phyloP scores from a whole-genome alignment of 2,113 vertebrate species.

The Strigops habroptila region DNA sequence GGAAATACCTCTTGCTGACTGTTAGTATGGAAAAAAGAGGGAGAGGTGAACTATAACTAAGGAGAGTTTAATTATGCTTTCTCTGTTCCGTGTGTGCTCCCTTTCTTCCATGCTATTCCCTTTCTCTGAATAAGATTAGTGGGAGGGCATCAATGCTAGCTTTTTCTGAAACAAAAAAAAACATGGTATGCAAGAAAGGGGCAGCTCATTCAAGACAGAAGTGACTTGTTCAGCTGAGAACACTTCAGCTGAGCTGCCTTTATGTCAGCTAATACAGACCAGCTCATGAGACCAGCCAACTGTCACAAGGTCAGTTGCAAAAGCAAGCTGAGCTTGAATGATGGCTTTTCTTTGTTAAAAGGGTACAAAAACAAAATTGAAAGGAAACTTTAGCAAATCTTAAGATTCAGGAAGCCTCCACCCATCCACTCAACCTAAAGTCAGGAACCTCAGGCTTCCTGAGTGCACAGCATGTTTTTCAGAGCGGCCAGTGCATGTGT shows the following conservation, averaged over 20 bases:
- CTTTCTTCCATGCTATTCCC: neutral
- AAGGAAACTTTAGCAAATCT: constrained; percentile 72
- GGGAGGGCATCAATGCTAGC: neutral
- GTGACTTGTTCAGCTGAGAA: constrained; percentile 6
- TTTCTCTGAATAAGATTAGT: neutral
- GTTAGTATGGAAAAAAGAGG: neutral
- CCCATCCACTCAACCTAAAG: constrained; percentile 70
- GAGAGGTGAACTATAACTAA: neutral
- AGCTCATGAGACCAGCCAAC: neutral
- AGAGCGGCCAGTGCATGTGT: neutral
- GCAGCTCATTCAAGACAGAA: neutral
- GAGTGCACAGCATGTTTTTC: constrained; percentile 28
- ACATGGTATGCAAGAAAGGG: neutral
- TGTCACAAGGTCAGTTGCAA: constrained; percentile 21
- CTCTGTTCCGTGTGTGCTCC: rapidly evolving
- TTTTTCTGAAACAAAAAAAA: neutral
- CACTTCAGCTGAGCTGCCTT: neutral
- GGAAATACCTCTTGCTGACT: neutral
- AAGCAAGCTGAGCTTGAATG: constrained; percentile 2
- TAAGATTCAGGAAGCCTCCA: constrained; percentile 72
- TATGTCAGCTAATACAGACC: neutral
- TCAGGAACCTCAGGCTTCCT: constrained; percentile 65
- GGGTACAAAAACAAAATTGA: constrained; percentile 64
- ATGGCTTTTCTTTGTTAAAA: constrained; percentile 66
- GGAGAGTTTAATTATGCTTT: neutral